Percentiles rank a stretch among this genome's conserved stretches.
These are phyloP conservation scores for Clanis bilineata DNA, from an alignment of 2,888 invertebrate genomes.

Conservation along the genomic window DNA sequence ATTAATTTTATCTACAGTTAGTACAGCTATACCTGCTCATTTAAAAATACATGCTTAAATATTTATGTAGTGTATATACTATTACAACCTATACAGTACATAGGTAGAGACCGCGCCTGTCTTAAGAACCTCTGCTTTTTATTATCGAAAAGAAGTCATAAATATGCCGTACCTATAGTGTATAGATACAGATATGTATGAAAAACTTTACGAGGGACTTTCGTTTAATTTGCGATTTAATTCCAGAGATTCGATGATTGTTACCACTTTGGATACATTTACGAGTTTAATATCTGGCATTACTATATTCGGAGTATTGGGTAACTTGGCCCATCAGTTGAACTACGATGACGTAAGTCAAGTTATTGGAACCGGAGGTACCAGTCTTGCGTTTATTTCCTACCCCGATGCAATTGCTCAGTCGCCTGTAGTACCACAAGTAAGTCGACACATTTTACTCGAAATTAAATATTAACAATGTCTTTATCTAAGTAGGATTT, in stretches of 20 bases:
- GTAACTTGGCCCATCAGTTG: conserved; percentile 87
- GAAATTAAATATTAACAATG: neutral
- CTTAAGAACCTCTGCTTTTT: too few relatives aligned
- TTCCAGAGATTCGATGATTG: conserved; percentile 88
- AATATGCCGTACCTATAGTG: too few relatives aligned
- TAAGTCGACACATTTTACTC: conserved; percentile 37
- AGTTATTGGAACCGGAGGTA: conserved; percentile 87
- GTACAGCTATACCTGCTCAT: too few relatives aligned
- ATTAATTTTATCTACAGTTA: too few relatives aligned
- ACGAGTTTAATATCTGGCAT: conserved; percentile 91
- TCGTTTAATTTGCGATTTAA: too few relatives aligned
- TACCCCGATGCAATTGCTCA: conserved; percentile 92
- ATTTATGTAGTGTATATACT: too few relatives aligned
- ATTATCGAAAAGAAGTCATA: too few relatives aligned
- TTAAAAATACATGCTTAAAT: too few relatives aligned
- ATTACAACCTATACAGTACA: too few relatives aligned
- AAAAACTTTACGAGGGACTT: too few relatives aligned
- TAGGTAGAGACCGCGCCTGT: too few relatives aligned
- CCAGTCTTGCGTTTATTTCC: conserved; percentile 91
- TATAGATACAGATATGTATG: too few relatives aligned
- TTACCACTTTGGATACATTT: conserved; percentile 90
- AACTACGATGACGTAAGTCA: conserved; percentile 82
- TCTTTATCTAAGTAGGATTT: neutral
- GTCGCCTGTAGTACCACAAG: conserved; percentile 89
- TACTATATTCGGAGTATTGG: conserved; percentile 91